phyloP scores from a whole-genome alignment of 2,888 invertebrate genomes.

The Carcina quercana region DNA sequence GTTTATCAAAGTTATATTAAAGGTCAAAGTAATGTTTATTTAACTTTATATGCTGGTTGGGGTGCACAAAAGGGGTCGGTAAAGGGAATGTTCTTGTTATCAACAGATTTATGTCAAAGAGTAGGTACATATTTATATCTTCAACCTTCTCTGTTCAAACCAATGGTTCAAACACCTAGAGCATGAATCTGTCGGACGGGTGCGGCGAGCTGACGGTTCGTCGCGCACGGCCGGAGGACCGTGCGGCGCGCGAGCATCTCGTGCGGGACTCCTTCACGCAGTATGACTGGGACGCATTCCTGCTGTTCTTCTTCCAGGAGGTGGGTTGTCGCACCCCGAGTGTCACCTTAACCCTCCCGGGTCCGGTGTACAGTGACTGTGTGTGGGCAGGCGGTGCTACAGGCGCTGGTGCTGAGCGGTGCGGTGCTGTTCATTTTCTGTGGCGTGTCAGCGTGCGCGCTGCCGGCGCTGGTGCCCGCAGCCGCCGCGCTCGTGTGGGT shows the following conservation, averaged over 20 bases:
- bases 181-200: no score
- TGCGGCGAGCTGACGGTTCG: slow-evolving; percentile 8
- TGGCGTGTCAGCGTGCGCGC: slow-evolving; percentile 73
- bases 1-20: no score
- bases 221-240: slow-evolving; percentile 25
- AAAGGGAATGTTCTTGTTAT: no score
- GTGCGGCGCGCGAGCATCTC: slow-evolving; percentile 36
- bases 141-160: no score
- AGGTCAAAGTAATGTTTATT: no score
- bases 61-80: no score
- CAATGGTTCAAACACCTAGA: no score
- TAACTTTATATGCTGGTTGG: no score
- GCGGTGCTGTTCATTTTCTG: slow-evolving; percentile 79
- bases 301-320: slow-evolving; percentile 46
- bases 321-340: slow-evolving; percentile 17
- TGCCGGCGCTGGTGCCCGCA: slow-evolving; percentile 20
- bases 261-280: slow-evolving; percentile 25
- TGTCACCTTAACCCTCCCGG: background rate
- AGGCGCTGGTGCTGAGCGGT: slow-evolving; percentile 73
- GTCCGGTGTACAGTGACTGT: background rate
- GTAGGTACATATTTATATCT: no score
- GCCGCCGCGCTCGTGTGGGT: slow-evolving; percentile 22
- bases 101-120: no score
- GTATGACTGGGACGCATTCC: slow-evolving; percentile 32
- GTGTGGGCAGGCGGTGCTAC: slow-evolving; percentile 37